Evolutionary conservation across 2,888 invertebrate genomes (phyloP), one percentile per base, ranked within the genome.

Genomic region (Lissonota sp.): DNA sequence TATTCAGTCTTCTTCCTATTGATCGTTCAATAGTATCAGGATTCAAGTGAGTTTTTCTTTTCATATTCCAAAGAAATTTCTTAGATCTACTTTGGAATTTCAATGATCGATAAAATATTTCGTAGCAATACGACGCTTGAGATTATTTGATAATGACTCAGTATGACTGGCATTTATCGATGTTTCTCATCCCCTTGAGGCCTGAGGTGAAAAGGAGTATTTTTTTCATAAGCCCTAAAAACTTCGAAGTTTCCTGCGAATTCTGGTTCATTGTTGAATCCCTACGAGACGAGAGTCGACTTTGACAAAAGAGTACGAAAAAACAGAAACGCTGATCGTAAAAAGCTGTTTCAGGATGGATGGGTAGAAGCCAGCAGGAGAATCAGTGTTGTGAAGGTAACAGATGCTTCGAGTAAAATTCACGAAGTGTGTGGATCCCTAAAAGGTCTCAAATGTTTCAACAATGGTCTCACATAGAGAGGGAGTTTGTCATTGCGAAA

Each of bases 371-470:
- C 26, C 55, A 55, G 64, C 64, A 57, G 67, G 69, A 79, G 57
- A 84, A 84, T 80, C 57, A 75, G 26, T 69, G 80, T 82, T 80
- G 79, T 64, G 80, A 53, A 76, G 74, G 57, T 83, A 84, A 84
- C 62, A 79, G 73, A 82, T 71, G 62, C 69, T 72, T 79, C 74
- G 76, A 80, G 75, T 83, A 80, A 85, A 81, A 57, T 69, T 83
- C 71, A 64, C 53, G 58, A 64, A 57, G 64, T 79, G 81, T 39
- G 64, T 51, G 51, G 70, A 40, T 37, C 63, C 64, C 66, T 44
- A 46, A 53, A 62, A 58, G n/a, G 57, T 55, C 49, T 63, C 57
- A 79, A 83, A 83, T 72, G 81, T 83, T 78, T 84, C 82, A 80
- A 26, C 26, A 26, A 83, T 75, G 77, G 78, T 75, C 46, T 53